Percentiles rank a stretch among this genome's conserved stretches.
phyloP scores from a whole-genome alignment of 2,113 vertebrate genomes.

The Oncorhynchus kisutch region DNA sequence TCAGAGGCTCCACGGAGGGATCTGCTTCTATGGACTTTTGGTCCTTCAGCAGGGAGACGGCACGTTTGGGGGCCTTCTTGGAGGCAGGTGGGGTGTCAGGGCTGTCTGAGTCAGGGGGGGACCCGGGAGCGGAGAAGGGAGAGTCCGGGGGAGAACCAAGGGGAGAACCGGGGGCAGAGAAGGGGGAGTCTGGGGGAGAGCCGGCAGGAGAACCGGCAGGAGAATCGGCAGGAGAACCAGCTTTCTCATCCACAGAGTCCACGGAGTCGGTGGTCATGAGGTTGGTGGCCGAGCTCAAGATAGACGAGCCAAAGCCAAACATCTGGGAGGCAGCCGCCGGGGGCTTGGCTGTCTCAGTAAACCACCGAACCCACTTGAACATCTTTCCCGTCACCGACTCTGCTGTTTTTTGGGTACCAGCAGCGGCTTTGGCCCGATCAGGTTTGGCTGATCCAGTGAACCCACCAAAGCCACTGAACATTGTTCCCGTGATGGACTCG shows the following conservation, averaged over 20 bases:
- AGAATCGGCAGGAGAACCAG: constrained; percentile 30
- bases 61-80: constrained; percentile 60
- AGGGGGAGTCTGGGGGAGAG: constrained; percentile 57
- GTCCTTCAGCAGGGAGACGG: constrained; percentile 54
- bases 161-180: constrained; percentile 40
- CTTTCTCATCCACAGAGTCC: constrained; percentile 57
- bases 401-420: constrained; percentile 78
- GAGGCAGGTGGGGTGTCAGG: constrained; percentile 74
- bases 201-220: constrained; percentile 20
- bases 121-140: constrained; percentile 64
- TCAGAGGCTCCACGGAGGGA: constrained; percentile 41
- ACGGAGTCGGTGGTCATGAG: constrained; percentile 52
- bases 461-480: constrained; percentile 74
- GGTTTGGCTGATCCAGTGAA: constrained; percentile 74
- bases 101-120: constrained; percentile 63
- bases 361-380: constrained; percentile 79
- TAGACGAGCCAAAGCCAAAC: constrained; percentile 81
- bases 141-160: constrained; percentile 68
- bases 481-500: constrained; percentile 73
- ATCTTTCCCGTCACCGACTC: constrained; percentile 72
- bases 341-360: constrained; percentile 80
- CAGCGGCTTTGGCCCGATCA: constrained; percentile 15
- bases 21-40: constrained; percentile 37
- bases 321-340: constrained; percentile 86
- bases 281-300: constrained; percentile 81